Percentiles rank a stretch among this genome's conserved stretches.
Conservation (phyloP, 2,797 vertebrate species). For the Anguilla anguilla region DNA sequence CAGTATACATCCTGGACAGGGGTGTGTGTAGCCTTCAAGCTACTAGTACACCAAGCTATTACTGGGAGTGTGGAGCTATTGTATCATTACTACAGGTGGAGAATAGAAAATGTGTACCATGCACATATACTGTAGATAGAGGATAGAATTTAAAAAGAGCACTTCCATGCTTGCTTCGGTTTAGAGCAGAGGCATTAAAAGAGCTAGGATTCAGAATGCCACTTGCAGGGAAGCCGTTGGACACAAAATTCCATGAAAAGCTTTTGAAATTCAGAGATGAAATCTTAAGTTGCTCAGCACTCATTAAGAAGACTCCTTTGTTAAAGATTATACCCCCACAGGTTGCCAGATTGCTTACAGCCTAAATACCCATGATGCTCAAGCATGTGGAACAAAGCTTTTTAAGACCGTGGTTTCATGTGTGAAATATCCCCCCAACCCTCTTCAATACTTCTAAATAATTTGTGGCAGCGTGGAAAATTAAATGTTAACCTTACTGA, state of each 20-base stretch:
- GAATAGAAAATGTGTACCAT: slow-evolving; percentile 11
- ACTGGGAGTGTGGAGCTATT: slow-evolving; percentile 29
- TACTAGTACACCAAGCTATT: slow-evolving; percentile 2
- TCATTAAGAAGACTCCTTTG: slow-evolving; percentile 57
- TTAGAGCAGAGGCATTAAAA: slow-evolving; percentile 33
- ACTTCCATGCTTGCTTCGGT: slow-evolving; percentile 34
- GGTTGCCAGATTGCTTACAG: slow-evolving; percentile 42
- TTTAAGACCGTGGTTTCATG: slow-evolving; percentile 52
- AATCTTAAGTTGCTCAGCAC: slow-evolving; percentile 50
- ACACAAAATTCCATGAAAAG: slow-evolving; percentile 42
- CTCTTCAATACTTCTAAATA: slow-evolving; percentile 32
- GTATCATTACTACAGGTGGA: slow-evolving; percentile 18
- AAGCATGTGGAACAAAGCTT: slow-evolving; percentile 52
- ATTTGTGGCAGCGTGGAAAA: slow-evolving; percentile 36
- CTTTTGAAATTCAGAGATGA: slow-evolving; percentile 54
- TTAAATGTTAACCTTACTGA: slow-evolving; percentile 45
- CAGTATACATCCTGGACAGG: not conserved
- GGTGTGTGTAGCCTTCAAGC: slow-evolving; percentile 14
- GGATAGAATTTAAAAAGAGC: not conserved
- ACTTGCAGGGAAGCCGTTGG: slow-evolving; percentile 41
- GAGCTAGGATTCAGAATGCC: slow-evolving; percentile 43
- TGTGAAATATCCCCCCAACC: slow-evolving; percentile 46
- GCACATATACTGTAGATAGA: not conserved
- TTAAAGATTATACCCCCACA: slow-evolving; percentile 53
- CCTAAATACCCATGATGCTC: slow-evolving; percentile 49